phyloP scores from a whole-genome alignment of 2,888 invertebrate genomes.

The Temnothorax rugatulus region DNA sequence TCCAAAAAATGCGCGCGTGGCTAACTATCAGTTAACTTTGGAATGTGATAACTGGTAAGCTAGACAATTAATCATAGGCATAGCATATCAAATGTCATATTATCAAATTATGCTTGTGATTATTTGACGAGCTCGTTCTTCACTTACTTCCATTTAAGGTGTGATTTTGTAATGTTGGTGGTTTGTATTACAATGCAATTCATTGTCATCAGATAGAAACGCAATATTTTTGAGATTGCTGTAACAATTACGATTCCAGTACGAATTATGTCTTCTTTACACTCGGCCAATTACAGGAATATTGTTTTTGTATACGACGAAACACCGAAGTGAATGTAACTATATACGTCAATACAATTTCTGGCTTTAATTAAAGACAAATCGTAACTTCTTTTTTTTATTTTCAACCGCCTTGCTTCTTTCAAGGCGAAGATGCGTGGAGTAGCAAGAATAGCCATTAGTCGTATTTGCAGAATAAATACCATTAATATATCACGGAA shows the following conservation, averaged over 20 bases:
- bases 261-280: conserved; percentile 46
- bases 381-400: conserved; percentile 61
- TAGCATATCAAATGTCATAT: conserved; percentile 65
- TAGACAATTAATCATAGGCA: conserved; percentile 66
- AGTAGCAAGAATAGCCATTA: conserved; percentile 48
- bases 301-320: conserved; percentile 44
- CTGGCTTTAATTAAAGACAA: conserved; percentile 73
- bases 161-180: conserved; percentile 54
- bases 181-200: conserved; percentile 44
- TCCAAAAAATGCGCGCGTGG: conserved; percentile 62
- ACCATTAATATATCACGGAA: conserved; percentile 56
- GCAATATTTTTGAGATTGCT: conserved; percentile 56
- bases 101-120: conserved; percentile 60
- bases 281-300: conserved; percentile 44
- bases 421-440: conserved; percentile 51
- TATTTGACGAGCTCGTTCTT: conserved; percentile 63
- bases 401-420: conserved; percentile 60
- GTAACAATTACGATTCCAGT: conserved; percentile 41
- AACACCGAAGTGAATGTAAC: conserved; percentile 58
- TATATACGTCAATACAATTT: conserved; percentile 67
- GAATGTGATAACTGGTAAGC: conserved; percentile 60
- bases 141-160: conserved; percentile 65
- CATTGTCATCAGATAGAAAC: conserved; percentile 44
- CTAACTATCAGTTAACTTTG: conserved; percentile 61
- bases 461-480: conserved; percentile 52